Percentiles rank a stretch among this genome's conserved stretches.
Evolutionary conservation across 2,113 vertebrate species (phyloP).

Genomic region (Pseudopipra pipra): DNA sequence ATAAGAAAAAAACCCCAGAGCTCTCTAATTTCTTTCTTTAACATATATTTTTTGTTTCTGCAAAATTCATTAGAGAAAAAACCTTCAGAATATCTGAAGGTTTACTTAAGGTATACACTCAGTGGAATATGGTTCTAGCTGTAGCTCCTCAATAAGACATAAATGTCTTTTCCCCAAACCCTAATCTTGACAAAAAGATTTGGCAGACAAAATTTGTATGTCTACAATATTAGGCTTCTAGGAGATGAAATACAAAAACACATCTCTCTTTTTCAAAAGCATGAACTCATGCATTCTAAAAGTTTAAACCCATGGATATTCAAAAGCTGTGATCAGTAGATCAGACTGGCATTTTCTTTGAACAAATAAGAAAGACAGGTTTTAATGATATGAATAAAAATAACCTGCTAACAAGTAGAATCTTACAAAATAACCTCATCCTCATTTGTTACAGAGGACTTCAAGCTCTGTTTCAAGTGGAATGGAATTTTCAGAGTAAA

Average conservation of each 20-base stretch:
- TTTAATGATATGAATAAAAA: slow-evolving; percentile 6
- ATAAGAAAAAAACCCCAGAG: background rate
- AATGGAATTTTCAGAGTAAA: background rate
- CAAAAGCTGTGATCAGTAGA: background rate
- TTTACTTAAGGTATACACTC: background rate
- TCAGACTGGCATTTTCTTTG: background rate
- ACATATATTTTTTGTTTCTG: background rate
- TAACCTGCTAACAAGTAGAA: background rate
- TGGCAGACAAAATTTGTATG: background rate
- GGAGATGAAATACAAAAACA: background rate
- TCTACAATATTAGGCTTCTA: background rate
- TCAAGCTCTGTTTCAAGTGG: background rate
- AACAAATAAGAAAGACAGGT: background rate
- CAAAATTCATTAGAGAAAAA: background rate
- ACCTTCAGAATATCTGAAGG: background rate
- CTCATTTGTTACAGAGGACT: background rate
- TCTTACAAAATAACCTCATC: background rate
- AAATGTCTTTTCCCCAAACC: background rate
- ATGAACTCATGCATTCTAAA: background rate
- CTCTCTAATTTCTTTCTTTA: background rate
- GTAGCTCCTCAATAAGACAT: background rate
- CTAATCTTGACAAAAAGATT: background rate
- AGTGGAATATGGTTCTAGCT: background rate
- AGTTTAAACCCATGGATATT: background rate
- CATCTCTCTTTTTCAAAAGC: background rate